A percentile compares a stretch with the other conserved stretches of the same genome.
Evolutionary conservation across 2,113 vertebrate genomes (phyloP).

Genomic region (Mustelus asterias): DNA sequence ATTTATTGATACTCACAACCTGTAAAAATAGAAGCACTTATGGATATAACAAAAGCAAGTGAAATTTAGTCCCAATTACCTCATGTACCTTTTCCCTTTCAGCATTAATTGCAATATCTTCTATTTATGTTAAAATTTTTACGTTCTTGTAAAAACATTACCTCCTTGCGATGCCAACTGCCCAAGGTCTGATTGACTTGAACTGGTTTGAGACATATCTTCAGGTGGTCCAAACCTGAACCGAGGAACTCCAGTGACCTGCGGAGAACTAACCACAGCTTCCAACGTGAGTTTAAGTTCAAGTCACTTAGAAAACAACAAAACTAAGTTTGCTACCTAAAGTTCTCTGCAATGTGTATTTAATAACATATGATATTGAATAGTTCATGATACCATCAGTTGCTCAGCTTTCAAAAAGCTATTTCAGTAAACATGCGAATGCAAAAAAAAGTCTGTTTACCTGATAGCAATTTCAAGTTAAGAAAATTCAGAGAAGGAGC

Average conservation of each 20-base stretch:
- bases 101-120: background rate
- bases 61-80: background rate
- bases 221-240: slow-evolving; percentile 84
- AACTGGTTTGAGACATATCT: slow-evolving; percentile 81
- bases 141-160: slow-evolving; percentile 43
- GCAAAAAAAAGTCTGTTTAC: background rate
- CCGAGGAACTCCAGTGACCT: slow-evolving; percentile 81
- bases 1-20: background rate
- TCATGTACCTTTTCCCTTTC: background rate
- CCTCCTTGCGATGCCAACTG: slow-evolving; percentile 96
- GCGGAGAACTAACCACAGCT: slow-evolving; percentile 69
- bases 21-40: background rate
- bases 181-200: slow-evolving; percentile 85
- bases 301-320: background rate
- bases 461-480: background rate
- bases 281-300: background rate
- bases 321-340: background rate
- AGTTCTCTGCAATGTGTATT: background rate
- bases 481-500: background rate
- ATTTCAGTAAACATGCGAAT: background rate
- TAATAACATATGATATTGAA: too few species aligned
- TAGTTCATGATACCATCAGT: background rate
- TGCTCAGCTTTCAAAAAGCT: background rate
- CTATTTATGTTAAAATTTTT: background rate
- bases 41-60: background rate